These are phyloP conservation scores for Ochotona curzoniae DNA, from an alignment of 2,113 vertebrate species.

Conservation along the genomic window DNA sequence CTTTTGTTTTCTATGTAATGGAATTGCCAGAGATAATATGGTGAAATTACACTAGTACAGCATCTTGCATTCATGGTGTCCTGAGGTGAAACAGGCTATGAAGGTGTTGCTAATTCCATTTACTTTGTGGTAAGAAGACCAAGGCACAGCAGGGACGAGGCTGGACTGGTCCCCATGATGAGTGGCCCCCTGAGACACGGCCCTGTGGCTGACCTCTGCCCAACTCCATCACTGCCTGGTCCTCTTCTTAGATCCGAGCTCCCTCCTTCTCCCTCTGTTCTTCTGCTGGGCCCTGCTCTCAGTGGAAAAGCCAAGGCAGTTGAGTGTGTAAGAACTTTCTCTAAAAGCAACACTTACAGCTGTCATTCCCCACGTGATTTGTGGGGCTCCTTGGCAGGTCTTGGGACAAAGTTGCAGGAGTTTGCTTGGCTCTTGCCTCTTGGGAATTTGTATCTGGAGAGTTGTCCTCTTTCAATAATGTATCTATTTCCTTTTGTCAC, in stretches of 20 bases:
- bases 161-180: fast-evolving
- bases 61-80: not conserved
- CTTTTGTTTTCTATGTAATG: not conserved
- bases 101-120: not conserved
- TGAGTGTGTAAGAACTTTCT: not conserved
- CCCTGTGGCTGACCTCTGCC: not conserved
- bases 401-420: not conserved
- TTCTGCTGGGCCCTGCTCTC: not conserved
- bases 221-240: not conserved
- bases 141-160: not conserved
- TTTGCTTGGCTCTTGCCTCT: conserved; percentile 38
- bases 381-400: not conserved
- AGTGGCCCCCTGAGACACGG: too few relatives aligned
- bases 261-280: not conserved
- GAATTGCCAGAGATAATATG: too few relatives aligned
- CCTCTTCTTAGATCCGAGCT: not conserved
- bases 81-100: not conserved
- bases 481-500: conserved; percentile 49
- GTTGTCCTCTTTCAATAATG: conserved; percentile 52
- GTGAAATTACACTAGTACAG: not conserved
- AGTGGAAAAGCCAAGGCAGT: not conserved
- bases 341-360: not conserved
- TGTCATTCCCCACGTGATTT: not conserved
- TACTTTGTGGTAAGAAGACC: not conserved
- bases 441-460: conserved; percentile 42